These are phyloP conservation scores for Caenorhabditis remanei DNA, from an alignment of 1,140 invertebrate genomes.

Conservation along the genomic window DNA sequence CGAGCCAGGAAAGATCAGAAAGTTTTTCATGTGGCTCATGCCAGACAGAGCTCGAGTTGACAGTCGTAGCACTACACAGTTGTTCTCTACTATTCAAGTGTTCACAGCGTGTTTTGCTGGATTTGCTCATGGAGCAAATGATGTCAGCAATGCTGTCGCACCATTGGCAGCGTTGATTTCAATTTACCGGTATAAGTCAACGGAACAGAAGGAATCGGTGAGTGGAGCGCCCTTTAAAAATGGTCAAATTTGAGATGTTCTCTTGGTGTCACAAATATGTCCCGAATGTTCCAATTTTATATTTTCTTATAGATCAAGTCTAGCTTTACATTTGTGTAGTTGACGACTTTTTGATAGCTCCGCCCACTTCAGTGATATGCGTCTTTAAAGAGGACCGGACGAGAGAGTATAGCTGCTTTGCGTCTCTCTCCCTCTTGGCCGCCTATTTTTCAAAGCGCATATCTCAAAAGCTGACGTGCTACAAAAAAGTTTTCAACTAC, in stretches of 20 bases:
- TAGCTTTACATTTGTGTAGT: slow-evolving; percentile 85
- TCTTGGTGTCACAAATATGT: too few relatives aligned
- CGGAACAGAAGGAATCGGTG: slow-evolving; percentile 38
- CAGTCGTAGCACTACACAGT: slow-evolving; percentile 68
- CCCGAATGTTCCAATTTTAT: too few relatives aligned
- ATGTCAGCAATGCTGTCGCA: slow-evolving; percentile 94
- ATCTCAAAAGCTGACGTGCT: too few relatives aligned
- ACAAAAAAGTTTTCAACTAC: too few relatives aligned
- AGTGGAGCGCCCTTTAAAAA: not conserved
- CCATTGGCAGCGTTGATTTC: slow-evolving; percentile 88
- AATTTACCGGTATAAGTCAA: slow-evolving; percentile 58
- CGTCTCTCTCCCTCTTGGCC: too few relatives aligned
- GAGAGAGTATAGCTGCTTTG: too few relatives aligned
- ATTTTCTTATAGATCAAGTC: slow-evolving; percentile 81
- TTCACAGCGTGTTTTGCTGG: slow-evolving; percentile 95
- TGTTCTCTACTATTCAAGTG: slow-evolving; percentile 81
- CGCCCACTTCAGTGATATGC: too few relatives aligned
- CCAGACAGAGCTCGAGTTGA: slow-evolving; percentile 69
- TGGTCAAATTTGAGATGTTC: too few relatives aligned
- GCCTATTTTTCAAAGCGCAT: too few relatives aligned
- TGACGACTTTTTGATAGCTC: too few relatives aligned
- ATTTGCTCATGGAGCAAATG: slow-evolving; percentile 97
- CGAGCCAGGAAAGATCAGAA: slow-evolving; percentile 16
- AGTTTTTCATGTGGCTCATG: slow-evolving; percentile 72
- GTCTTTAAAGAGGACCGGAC: too few relatives aligned